phyloP scores from a whole-genome alignment of 2,888 invertebrate species.

The Chydorus sphaericus region DNA sequence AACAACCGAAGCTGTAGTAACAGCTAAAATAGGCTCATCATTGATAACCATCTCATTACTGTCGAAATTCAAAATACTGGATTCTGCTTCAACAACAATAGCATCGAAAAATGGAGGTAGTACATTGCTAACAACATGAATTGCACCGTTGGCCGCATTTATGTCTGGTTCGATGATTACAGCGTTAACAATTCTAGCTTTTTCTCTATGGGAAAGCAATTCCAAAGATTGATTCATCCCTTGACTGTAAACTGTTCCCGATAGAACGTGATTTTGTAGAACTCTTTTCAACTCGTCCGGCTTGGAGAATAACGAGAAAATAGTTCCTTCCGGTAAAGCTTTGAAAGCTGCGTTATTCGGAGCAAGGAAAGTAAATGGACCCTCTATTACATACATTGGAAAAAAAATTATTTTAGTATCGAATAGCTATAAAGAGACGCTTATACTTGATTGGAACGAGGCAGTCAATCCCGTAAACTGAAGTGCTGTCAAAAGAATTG shows the following conservation, averaged over 20 bases:
- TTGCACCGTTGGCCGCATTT: slow-evolving; percentile 19
- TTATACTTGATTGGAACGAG: background rate
- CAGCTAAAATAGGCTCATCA: too few species aligned
- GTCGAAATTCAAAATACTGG: too few species aligned
- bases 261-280: slow-evolving; percentile 16
- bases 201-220: too few species aligned
- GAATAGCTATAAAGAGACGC: too few species aligned
- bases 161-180: background rate
- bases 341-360: slow-evolving; percentile 17
- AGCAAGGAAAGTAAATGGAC: slow-evolving; percentile 16
- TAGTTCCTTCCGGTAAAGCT: slow-evolving; percentile 4
- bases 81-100: too few species aligned
- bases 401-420: too few species aligned
- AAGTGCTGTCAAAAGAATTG: background rate
- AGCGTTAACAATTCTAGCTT: too few species aligned
- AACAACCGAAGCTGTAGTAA: too few species aligned
- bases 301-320: slow-evolving; percentile 11
- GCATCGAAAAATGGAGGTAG: too few species aligned
- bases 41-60: too few species aligned
- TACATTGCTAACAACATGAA: slow-evolving; percentile 15
- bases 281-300: slow-evolving; percentile 13
- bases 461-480: background rate
- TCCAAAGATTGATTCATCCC: too few species aligned
- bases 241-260: slow-evolving; percentile 17
- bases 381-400: too few species aligned